Evolutionary conservation across 2,888 invertebrate genomes (phyloP), one percentile per base, ranked within the genome.

Genomic region (Patella caerulea): DNA sequence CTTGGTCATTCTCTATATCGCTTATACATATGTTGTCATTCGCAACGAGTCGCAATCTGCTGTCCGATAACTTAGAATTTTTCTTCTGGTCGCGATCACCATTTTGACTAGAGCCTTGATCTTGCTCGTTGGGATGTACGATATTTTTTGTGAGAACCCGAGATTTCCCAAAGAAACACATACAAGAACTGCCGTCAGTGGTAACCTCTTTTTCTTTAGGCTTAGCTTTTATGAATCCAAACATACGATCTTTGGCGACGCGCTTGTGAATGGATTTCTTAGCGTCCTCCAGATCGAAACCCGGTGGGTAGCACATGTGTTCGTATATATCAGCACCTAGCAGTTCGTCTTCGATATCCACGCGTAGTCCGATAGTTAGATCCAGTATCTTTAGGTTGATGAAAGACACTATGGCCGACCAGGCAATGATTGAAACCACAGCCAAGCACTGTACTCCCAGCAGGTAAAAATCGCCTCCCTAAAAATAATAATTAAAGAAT

Each of bases 301-400:
- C 65, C 4, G 65, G 65, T 65, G 65, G 65, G 11, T 24, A 65
- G 24, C 65, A 65, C 5, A 84, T 83, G 91, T 98, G 97, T 89
- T 98, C 97, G 1, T 95, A 95, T 56, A 97, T 93, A 92, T 98
- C 97, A 0, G 97, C 97, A 0, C 97, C 97, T 15, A 98, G 92
- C 70, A 97, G 92, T 91, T 98, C 97, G 76, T 96, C 96, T 85
- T 96, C 95, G 0, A 95, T 94, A 77, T 95, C 94, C 96, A 97
- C 96, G 15, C 98, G 94, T 79, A 98, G 83, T 3, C 91, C 91
- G 7, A 89, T 72, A 0, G 82, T 80, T n/a, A 85, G 55, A 71
- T 88, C 82, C 56, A 90, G 85, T 0, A 83, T 9, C 80, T 88
- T 84, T 45, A 98, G 93, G 15, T 97, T 90, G 2, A 94, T 86